Evolutionary conservation across 2,113 vertebrate species (phyloP).

Genomic region (Chloroceryle aenea): DNA sequence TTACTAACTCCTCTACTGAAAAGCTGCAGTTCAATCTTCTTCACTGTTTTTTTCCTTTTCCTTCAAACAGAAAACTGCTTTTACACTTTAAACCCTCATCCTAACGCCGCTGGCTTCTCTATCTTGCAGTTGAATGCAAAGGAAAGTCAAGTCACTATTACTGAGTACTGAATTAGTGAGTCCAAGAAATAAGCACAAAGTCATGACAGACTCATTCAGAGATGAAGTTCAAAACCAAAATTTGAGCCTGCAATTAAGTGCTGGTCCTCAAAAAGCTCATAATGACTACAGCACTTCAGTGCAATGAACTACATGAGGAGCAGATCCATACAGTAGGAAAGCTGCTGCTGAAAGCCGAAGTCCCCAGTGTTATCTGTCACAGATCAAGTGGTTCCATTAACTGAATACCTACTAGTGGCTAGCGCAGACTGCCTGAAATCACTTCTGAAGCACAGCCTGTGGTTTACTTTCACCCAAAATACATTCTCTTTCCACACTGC

Average conservation of each 20-base stretch:
- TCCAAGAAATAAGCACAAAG: neutral
- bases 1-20: neutral
- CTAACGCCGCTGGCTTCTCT: neutral
- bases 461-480: neutral
- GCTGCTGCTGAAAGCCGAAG: neutral
- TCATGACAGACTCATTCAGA: neutral
- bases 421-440: neutral
- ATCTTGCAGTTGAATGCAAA: neutral
- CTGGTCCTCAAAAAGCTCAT: neutral
- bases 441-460: neutral
- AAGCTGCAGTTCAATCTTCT: neutral
- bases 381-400: neutral
- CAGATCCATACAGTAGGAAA: neutral
- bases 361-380: neutral
- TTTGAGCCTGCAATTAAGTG: neutral
- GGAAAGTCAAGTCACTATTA: neutral
- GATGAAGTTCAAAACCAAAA: neutral
- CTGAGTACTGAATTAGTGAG: neutral
- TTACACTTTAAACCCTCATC: neutral
- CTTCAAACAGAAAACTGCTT: neutral
- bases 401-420: neutral
- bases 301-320: neutral
- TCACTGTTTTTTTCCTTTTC: neutral
- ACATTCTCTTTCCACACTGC: neutral
- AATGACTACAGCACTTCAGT: neutral